Percentiles rank a stretch among this genome's conserved stretches.
phyloP scores from a whole-genome alignment of 2,113 vertebrate genomes.

The Periophthalmodon schlosseri region DNA sequence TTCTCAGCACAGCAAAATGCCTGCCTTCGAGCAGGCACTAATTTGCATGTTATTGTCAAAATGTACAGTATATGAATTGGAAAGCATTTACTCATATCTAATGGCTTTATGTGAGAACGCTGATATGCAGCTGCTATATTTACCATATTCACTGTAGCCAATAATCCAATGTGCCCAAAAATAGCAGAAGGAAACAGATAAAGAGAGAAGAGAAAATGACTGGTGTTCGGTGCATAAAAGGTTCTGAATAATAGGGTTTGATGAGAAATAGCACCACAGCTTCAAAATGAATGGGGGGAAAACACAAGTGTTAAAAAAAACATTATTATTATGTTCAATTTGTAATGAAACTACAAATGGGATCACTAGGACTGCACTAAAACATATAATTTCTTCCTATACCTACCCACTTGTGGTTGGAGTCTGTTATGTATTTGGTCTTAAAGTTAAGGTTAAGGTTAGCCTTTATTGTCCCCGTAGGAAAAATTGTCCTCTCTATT shows the following conservation, averaged over 20 bases:
- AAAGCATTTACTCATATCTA: constrained; percentile 10
- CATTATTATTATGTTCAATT: not conserved
- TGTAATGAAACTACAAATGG: constrained; percentile 6
- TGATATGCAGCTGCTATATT: constrained; percentile 31
- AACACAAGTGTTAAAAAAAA: constrained; percentile 13
- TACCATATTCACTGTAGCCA: constrained; percentile 33
- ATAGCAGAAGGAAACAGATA: constrained; percentile 10
- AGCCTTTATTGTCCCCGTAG: too few relatives aligned
- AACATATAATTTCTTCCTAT: too few relatives aligned
- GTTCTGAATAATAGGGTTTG: not conserved
- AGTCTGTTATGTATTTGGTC: too few relatives aligned
- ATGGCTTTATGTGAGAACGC: constrained; percentile 30
- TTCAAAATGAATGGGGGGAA: constrained; percentile 11
- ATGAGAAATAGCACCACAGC: constrained; percentile 2
- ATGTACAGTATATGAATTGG: not conserved
- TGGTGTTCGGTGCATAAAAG: constrained; percentile 46
- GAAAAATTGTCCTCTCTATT: too few relatives aligned
- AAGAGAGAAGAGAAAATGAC: constrained; percentile 34
- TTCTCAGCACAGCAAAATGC: not conserved
- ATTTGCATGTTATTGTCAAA: not conserved
- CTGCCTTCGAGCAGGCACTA: not conserved
- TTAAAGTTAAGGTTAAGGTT: too few relatives aligned
- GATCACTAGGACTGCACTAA: not conserved
- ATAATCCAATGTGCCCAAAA: constrained; percentile 52
- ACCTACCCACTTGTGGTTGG: too few relatives aligned